Base-by-base conservation (phyloP, 2,888 invertebrate genomes). In the Lasioglossum figueresi region DNA sequence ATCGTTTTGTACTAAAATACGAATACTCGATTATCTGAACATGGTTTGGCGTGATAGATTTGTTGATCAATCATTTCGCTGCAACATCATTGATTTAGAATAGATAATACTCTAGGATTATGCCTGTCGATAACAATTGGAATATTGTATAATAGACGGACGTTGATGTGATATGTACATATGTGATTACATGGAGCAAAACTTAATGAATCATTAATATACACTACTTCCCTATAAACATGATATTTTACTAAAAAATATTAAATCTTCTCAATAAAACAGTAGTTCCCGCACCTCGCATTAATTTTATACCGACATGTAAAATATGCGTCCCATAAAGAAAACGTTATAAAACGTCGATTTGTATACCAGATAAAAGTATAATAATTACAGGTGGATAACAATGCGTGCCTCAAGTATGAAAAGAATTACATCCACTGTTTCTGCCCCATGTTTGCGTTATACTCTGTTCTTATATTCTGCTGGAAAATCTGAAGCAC, bases 1-100 rank as follows among this genome's bases (percentile, higher is more conserved):
- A 16, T 34, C 10, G 16, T 68, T 23, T 37, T 68, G 4, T 12
- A 37, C 34, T 34, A 23, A 34, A 23, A 68, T 6, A 37, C 4
- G 34, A 37, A 23, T 68, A 37, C 19, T 23, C 68, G 10, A 37
- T 34, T 68, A 68, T 68, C 37, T 37, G 37, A 37, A 68, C 37
- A 19, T 23, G 19, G 8, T 37, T 19, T 68, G 8, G 37, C 23
- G 0, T 1, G 16, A 63, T 31, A 27, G 10, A 37, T 37, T 34
- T 68, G 68, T 68, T 68, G 68, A 68, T 68, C 63, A 63, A 63
- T 63, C 63, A 63, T 63, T 63, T 19, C 31, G 31, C 19, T 19
- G 31, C 27, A 63, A 63, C 63, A 63, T 31, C 16, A 8, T 8
- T 31, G 63, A 63, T 63, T 63, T 63, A 63, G 63, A 19, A 63